phyloP scores from a whole-genome alignment of 2,888 invertebrate genomes.

The Thecophora atra region DNA sequence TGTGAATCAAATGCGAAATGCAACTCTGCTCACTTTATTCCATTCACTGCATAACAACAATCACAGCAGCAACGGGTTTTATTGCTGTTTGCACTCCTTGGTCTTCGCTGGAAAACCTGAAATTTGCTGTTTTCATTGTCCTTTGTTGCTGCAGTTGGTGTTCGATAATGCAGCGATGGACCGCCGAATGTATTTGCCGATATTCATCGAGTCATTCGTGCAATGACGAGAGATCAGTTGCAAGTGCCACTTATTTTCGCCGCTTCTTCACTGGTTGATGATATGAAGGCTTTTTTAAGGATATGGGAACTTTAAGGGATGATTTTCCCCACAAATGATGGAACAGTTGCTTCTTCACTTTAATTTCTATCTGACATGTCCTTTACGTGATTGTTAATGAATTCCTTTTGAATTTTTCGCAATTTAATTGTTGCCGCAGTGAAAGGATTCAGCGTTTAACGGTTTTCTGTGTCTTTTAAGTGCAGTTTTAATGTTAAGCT shows the following conservation, averaged over 20 bases:
- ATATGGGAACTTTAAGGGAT: no score
- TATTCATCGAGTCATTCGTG: background rate
- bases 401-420: background rate
- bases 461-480: background rate
- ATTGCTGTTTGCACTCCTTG: constrained; percentile 37
- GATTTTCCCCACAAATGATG: no score
- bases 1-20: constrained; percentile 8
- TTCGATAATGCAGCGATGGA: constrained; percentile 23
- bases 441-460: background rate
- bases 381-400: background rate
- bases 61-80: constrained; percentile 34
- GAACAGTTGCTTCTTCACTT: background rate
- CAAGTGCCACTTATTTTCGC: no score
- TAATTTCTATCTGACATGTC: background rate
- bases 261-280: no score
- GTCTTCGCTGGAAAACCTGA: background rate
- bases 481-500: constrained; percentile 56
- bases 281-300: no score
- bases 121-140: background rate
- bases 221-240: no score
- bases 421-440: background rate
- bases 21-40: no score
- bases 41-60: constrained; percentile 25
- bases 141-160: constrained; percentile 30
- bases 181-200: background rate